Conservation (phyloP, 2,888 invertebrate species). For the Andrena trimmerana region DNA sequence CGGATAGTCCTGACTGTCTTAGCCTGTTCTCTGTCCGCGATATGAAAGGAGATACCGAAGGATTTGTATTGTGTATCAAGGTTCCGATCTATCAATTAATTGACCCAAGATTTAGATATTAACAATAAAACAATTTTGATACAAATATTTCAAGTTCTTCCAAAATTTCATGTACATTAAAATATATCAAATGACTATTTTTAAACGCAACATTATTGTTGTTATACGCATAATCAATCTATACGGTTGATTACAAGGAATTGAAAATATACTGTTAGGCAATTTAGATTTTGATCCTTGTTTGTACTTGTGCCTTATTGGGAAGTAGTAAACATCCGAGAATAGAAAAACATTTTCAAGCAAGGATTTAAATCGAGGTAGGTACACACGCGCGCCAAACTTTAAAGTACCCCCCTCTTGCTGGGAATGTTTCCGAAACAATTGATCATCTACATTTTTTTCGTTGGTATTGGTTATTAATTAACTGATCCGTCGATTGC, state of each 20-base stretch:
- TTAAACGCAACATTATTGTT: constrained; percentile 27
- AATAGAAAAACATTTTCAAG: constrained; percentile 8
- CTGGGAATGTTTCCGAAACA: constrained; percentile 2
- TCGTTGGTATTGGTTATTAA: constrained; percentile 4
- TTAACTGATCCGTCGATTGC: neutral
- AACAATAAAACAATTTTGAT: constrained; percentile 5
- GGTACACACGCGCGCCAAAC: constrained; percentile 31
- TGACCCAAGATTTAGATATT: constrained; percentile 8
- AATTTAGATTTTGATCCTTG: constrained; percentile 27
- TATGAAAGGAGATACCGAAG: constrained; percentile 15
- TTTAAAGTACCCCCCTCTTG: constrained; percentile 12
- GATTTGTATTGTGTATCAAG: constrained; percentile 8
- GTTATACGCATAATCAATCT: constrained; percentile 1
- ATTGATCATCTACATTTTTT: constrained; percentile 1
- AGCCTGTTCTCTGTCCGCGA: constrained; percentile 11
- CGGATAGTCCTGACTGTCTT: neutral
- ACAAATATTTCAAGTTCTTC: constrained; percentile 5
- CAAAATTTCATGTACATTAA: constrained; percentile 10
- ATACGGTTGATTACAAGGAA: constrained; percentile 4
- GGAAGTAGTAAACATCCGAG: constrained; percentile 15
- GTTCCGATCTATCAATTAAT: constrained; percentile 14
- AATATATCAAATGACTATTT: constrained; percentile 2
- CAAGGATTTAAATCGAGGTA: constrained; percentile 31
- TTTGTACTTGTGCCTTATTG: constrained; percentile 35
- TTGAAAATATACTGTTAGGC: neutral